Evolutionary conservation across 2,797 vertebrate species (phyloP).

Genomic region (Orestias chungarensis): DNA sequence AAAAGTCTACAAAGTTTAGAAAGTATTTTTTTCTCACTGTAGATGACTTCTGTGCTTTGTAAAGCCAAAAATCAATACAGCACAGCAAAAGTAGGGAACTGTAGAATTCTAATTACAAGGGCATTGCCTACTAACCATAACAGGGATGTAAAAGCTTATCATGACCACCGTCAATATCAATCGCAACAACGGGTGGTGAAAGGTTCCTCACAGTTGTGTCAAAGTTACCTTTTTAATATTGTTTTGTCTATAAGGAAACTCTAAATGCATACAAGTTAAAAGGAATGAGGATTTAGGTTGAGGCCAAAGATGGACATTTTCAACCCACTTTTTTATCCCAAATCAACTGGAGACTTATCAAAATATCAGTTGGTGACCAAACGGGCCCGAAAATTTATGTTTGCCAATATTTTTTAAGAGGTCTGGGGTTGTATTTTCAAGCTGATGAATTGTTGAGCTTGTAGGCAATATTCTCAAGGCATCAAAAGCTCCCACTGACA

Average conservation of each 20-base stretch:
- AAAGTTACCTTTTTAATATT: not conserved
- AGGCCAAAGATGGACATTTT: slow-evolving; percentile 6
- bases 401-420: not conserved
- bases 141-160: not conserved
- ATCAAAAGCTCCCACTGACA: no score
- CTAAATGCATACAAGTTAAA: slow-evolving; percentile 1
- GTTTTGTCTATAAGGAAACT: not conserved
- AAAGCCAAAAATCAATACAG: slow-evolving; percentile 22
- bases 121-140: not conserved
- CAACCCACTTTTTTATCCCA: not conserved
- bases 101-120: not conserved
- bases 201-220: not conserved
- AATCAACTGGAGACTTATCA: not conserved
- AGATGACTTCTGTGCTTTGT: slow-evolving; percentile 14
- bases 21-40: slow-evolving; percentile 5
- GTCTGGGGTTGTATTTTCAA: no score
- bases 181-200: not conserved
- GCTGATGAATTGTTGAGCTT: no score
- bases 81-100: not conserved
- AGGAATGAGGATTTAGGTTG: slow-evolving; percentile 1
- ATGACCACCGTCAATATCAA: not conserved
- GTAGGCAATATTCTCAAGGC: no score
- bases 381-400: not conserved
- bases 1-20: slow-evolving; percentile 7
- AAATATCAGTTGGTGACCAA: not conserved